Evolutionary conservation across 1,140 invertebrate genomes (phyloP), one percentile per base, ranked within the genome.

Genomic region (Gyrodactylus bullatarudis): DNA sequence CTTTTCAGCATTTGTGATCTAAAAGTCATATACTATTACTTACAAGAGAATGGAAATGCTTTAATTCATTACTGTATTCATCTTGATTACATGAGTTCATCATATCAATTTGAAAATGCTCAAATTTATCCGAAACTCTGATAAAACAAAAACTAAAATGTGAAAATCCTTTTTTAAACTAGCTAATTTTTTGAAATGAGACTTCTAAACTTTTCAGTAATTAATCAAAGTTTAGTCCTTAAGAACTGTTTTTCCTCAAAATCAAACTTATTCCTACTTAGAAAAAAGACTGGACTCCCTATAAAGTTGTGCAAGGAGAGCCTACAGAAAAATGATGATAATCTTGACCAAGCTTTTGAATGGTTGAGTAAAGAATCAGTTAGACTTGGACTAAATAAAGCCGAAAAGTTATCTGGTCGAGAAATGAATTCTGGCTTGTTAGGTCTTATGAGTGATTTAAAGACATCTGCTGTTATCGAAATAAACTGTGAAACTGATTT

Each of bases 401-500:
- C 24, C 20, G 26, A 20, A 1, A 71, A 71, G 24, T 26, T 71
- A 24, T 21, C 70, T 2, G 70, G 24, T 20, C 21, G 24, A n/a
- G 21, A 21, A 24, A 71, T 71, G 70, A 23, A 21, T 2, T 23
- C 21, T 26, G 70, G 70, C 1, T n/a, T 71, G 1, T 20, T 71
- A 16, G 70, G 70, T 23, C 24, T 71, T 25, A 8, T 25, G 21
- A 1, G 21, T 71, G 24, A 71, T 26, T 1, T 26, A 1, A 71
- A 25, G 20, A 23, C 21, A 20, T 16, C 21, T 1, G 70, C 24
- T 8, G 24, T 71, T 21, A 25, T 71, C 8, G 70, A 71, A 26
- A 21, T 71, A 23, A 71, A 71, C 24, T 71, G 70, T 71, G 70
- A 71, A 71, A 71, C 70, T 25, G 70, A 71, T 26, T 71, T 71